Evolutionary conservation across 2,113 vertebrate genomes (phyloP).

Genomic region (Neolamprologus brichardi): DNA sequence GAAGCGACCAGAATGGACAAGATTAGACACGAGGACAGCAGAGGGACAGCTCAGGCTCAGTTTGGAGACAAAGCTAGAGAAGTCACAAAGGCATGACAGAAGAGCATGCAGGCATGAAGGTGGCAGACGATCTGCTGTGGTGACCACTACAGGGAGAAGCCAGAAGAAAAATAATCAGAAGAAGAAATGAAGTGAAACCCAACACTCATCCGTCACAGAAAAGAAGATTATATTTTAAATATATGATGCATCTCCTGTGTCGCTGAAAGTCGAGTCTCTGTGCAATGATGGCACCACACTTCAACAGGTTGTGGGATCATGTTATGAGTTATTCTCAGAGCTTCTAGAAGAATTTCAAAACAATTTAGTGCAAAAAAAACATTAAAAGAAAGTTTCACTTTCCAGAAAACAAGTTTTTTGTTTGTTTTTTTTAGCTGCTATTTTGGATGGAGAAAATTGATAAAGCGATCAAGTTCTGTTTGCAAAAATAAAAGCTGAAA

Average conservation of each 20-base stretch:
- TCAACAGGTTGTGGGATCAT: background rate
- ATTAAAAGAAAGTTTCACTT: background rate
- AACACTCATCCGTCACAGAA: rapidly evolving
- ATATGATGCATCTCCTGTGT: background rate
- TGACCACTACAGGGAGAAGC: background rate
- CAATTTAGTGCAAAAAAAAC: background rate
- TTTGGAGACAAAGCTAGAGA: background rate
- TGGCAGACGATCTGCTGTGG: background rate
- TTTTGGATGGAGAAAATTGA: background rate
- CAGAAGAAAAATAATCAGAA: background rate
- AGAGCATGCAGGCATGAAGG: background rate
- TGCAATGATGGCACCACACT: background rate
- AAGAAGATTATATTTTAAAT: background rate
- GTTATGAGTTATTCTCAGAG: background rate
- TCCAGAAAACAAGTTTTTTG: rapidly evolving
- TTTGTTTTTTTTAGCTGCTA: background rate
- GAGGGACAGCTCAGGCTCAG: background rate
- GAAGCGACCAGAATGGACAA: background rate
- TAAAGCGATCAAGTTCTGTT: background rate
- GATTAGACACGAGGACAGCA: background rate
- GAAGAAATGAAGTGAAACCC: background rate
- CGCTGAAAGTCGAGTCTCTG: background rate
- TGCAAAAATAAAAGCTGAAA: background rate
- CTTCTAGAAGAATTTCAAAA: background rate
- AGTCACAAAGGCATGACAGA: rapidly evolving